phyloP scores from a whole-genome alignment of 2,888 invertebrate genomes.

The Lomographa bimaculata region DNA sequence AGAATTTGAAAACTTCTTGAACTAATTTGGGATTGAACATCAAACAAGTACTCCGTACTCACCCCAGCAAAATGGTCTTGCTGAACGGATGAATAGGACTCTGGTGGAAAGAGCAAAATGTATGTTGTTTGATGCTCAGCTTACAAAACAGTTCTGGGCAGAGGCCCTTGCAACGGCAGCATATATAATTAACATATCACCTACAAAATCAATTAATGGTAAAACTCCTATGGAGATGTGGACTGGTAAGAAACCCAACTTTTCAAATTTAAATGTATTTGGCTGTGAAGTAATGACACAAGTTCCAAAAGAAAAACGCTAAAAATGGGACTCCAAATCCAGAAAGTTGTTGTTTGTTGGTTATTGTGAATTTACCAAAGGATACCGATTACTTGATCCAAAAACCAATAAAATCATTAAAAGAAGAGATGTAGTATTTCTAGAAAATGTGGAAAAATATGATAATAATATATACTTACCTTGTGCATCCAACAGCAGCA shows the following conservation, averaged over 20 bases:
- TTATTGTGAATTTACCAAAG: constrained; percentile 7
- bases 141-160: constrained; percentile 1
- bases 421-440: constrained; percentile 25
- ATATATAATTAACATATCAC: constrained; percentile 14
- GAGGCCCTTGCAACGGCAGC: neutral
- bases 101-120: constrained; percentile 18
- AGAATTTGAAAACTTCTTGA: too few relatives aligned
- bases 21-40: constrained; percentile 1
- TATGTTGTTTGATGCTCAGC: constrained; percentile 18
- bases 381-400: constrained; percentile 5
- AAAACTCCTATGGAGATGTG: constrained; percentile 8
- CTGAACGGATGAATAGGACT: constrained; percentile 10
- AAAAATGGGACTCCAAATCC: neutral
- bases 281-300: constrained; percentile 12
- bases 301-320: constrained; percentile 11
- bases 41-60: constrained; percentile 23
- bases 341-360: constrained; percentile 1
- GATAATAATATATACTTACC: neutral
- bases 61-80: constrained; percentile 25
- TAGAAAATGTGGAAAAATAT: constrained; percentile 13
- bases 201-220: constrained; percentile 2
- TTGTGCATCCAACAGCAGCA: too few relatives aligned
- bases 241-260: constrained; percentile 12
- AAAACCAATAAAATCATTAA: constrained; percentile 13
- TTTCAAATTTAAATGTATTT: constrained; percentile 10